Percentiles rank a stretch among this genome's conserved stretches.
phyloP scores from a whole-genome alignment of 2,113 vertebrate genomes.

The Pampusana beccarii region DNA sequence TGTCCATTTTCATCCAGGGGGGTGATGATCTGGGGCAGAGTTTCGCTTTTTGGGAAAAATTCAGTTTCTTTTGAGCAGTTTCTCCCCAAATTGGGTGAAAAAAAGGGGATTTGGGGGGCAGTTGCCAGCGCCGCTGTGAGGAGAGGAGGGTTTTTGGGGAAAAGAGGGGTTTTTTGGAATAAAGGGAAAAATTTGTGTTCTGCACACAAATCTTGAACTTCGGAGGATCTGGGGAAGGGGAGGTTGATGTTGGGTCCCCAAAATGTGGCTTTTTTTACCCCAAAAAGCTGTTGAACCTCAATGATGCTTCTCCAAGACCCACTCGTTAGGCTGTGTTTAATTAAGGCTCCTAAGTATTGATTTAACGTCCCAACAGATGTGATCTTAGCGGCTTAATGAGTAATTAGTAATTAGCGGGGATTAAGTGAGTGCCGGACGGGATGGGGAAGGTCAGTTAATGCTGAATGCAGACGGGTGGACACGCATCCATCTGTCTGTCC shows the following conservation, averaged over 20 bases:
- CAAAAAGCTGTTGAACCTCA: too few relatives aligned
- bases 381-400: slow-evolving; percentile 2
- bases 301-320: not conserved
- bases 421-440: not conserved
- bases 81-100: not conserved
- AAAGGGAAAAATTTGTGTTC: fast-evolving
- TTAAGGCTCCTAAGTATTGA: slow-evolving; percentile 62
- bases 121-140: too few relatives aligned
- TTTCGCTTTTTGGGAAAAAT: not conserved
- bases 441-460: not conserved
- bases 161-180: too few relatives aligned
- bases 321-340: slow-evolving; percentile 49
- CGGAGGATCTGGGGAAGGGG: not conserved
- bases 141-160: not conserved
- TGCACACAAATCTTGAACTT: not conserved
- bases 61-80: not conserved
- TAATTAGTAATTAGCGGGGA: not conserved
- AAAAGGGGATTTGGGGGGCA: not conserved
- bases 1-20: too few relatives aligned
- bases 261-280: not conserved
- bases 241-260: fast-evolving
- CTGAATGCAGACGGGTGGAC: not conserved
- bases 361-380: slow-evolving; percentile 54
- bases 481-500: not conserved
- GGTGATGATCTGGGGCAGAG: not conserved